These are phyloP conservation scores for Lepetodrilus schrolli DNA, from an alignment of 2,888 invertebrate species.

Conservation along the genomic window DNA sequence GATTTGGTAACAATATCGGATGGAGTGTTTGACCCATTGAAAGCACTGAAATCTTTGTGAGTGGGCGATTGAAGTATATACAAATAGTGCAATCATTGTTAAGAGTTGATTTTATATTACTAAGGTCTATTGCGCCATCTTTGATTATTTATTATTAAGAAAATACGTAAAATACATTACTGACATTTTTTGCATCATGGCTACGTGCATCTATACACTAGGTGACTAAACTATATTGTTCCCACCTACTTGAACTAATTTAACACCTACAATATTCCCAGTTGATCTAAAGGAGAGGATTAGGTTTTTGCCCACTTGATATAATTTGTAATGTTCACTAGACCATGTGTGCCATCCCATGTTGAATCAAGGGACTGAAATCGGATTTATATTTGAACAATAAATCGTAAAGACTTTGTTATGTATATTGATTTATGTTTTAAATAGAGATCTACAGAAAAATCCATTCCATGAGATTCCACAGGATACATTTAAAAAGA, in stretches of 20 bases:
- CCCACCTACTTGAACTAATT: too few species aligned
- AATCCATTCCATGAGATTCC: conserved; percentile 30
- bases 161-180: too few species aligned
- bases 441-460: conserved; percentile 28
- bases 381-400: not conserved
- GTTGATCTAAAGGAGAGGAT: too few species aligned
- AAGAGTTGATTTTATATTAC: too few species aligned
- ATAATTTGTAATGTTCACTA: not conserved
- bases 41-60: conserved; percentile 27
- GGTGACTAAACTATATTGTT: too few species aligned
- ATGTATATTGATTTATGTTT: not conserved
- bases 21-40: not conserved
- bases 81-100: too few species aligned
- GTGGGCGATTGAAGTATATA: not conserved
- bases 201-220: too few species aligned
- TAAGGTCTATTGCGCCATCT: too few species aligned
- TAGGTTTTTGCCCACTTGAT: not conserved
- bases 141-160: too few species aligned
- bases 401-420: not conserved
- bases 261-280: too few species aligned
- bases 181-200: too few species aligned
- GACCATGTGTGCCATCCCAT: too few species aligned
- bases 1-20: conserved; percentile 5
- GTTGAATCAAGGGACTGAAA: not conserved
- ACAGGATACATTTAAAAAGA: conserved; percentile 17